Percentiles rank a stretch among this genome's conserved stretches.
phyloP scores from a whole-genome alignment of 2,113 vertebrate species.

The Eudorcas thomsonii region DNA sequence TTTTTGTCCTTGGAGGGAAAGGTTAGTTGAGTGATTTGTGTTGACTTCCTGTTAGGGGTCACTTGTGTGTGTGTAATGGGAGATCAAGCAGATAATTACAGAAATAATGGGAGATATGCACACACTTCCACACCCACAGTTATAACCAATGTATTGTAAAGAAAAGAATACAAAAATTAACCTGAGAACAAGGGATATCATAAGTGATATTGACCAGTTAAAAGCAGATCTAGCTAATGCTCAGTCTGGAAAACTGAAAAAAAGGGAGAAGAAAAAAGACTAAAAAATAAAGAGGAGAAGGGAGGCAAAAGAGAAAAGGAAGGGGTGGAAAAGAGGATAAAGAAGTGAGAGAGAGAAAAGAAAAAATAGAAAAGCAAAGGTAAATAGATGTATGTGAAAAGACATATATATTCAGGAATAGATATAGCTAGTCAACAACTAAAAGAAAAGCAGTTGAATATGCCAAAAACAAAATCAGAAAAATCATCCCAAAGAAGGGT shows the following conservation, averaged over 20 bases:
- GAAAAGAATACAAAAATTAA: not conserved
- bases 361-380: not conserved
- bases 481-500: not conserved
- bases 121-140: not conserved
- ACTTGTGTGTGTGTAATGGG: not conserved
- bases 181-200: not conserved
- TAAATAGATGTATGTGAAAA: not conserved
- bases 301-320: not conserved
- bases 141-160: not conserved
- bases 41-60: not conserved
- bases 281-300: not conserved
- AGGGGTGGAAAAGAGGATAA: not conserved
- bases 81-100: not conserved
- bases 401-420: not conserved
- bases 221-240: not conserved
- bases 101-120: not conserved
- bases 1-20: not conserved
- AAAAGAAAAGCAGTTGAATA: not conserved
- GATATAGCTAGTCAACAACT: not conserved
- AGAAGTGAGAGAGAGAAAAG: not conserved
- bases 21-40: not conserved
- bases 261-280: not conserved
- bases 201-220: not conserved
- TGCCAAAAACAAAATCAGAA: not conserved
- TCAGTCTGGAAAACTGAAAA: not conserved